phyloP scores from a whole-genome alignment of 2,888 invertebrate species.

The Apodemia mormo region DNA sequence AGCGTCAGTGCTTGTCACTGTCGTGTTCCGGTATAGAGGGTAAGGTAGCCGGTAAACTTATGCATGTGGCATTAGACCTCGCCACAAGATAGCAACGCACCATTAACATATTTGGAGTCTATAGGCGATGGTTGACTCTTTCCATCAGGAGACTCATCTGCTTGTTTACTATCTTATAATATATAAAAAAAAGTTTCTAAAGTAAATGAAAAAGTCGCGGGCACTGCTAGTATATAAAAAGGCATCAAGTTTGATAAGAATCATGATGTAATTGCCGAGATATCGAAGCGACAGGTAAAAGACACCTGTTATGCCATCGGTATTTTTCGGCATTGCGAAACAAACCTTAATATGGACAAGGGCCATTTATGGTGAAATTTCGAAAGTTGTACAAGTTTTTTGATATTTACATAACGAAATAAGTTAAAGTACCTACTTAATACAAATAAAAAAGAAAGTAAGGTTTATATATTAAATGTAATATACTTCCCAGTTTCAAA shows the following conservation, averaged over 20 bases:
- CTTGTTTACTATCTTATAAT: too few species aligned
- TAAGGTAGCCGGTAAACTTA: too few species aligned
- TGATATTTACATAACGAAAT: constrained; percentile 3
- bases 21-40: too few species aligned
- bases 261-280: background rate
- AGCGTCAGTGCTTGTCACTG: too few species aligned
- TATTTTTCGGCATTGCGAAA: constrained; percentile 15
- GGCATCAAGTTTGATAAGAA: background rate
- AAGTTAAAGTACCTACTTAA: background rate
- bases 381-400: constrained; percentile 4
- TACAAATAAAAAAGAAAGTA: constrained; percentile 3
- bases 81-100: too few species aligned
- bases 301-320: constrained; percentile 6
- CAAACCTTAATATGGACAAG: constrained; percentile 1
- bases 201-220: too few species aligned
- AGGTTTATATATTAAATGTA: background rate
- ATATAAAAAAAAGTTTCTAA: too few species aligned
- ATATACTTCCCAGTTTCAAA: too few species aligned
- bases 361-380: constrained; percentile 10
- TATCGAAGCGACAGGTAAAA: background rate
- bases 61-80: too few species aligned
- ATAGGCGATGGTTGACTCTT: too few species aligned
- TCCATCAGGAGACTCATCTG: too few species aligned
- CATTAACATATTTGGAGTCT: too few species aligned
- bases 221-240: background rate